These are phyloP conservation scores for Drosophila lacertosa DNA, from an alignment of 1,140 invertebrate species.

Conservation along the genomic window DNA sequence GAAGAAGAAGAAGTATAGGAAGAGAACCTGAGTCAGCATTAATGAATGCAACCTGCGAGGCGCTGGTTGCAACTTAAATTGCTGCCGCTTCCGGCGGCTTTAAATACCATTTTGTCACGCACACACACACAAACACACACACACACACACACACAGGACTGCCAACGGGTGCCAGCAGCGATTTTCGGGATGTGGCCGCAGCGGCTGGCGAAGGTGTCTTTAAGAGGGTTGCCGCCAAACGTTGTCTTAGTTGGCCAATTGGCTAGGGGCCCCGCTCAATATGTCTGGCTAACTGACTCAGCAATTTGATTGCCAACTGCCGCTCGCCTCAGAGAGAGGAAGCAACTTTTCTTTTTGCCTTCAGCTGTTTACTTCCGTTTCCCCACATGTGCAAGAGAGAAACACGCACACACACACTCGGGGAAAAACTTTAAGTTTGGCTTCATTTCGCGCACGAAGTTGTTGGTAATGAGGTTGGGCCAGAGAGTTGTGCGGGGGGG, in stretches of 20 bases:
- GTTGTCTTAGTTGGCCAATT: constrained; percentile 76
- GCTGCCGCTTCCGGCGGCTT: constrained; percentile 82
- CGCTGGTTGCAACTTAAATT: constrained; percentile 79
- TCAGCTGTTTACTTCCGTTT: constrained; percentile 69
- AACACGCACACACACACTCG: constrained; percentile 3
- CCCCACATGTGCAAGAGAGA: not conserved
- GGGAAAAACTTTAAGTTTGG: constrained; percentile 69
- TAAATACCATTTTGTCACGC: constrained; percentile 83
- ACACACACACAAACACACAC: no score
- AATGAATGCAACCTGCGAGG: constrained; percentile 63
- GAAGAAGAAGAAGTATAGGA: no score
- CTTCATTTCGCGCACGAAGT: constrained; percentile 80
- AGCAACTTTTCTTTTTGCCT: constrained; percentile 72
- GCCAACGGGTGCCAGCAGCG: constrained; percentile 27
- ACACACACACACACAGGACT: constrained; percentile 72
- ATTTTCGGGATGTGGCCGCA: no score
- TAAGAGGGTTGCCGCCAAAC: constrained; percentile 49
- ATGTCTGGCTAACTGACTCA: constrained; percentile 82
- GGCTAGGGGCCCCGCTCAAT: constrained; percentile 57
- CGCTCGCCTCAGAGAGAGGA: constrained; percentile 47
- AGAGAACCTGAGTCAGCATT: constrained; percentile 72
- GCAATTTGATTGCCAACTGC: constrained; percentile 74
- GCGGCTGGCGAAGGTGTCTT: constrained; percentile 58
- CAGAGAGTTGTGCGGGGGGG: not conserved
- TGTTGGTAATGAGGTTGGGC: constrained; percentile 17